phyloP scores from a whole-genome alignment of 2,113 vertebrate genomes.

The Arizona elegans region DNA sequence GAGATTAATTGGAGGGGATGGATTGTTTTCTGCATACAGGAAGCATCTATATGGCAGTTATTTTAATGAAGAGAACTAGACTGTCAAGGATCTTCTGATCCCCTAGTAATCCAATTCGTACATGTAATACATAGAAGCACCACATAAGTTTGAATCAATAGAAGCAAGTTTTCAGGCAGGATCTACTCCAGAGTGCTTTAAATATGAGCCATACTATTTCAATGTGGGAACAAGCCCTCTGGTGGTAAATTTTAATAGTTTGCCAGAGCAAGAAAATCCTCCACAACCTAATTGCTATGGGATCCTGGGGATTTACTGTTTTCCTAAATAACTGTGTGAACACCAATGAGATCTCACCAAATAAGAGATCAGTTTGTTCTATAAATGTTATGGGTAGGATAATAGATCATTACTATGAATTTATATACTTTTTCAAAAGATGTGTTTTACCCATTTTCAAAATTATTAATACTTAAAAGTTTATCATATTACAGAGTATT shows the following conservation, averaged over 20 bases:
- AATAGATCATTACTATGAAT: background rate
- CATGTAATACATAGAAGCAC: background rate
- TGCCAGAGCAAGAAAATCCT: background rate
- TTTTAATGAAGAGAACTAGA: background rate
- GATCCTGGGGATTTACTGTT: too few relatives aligned
- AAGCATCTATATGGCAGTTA: background rate
- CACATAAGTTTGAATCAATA: background rate
- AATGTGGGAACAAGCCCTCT: background rate
- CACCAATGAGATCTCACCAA: background rate
- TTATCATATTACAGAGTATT: background rate
- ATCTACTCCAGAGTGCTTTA: background rate
- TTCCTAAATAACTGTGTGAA: background rate
- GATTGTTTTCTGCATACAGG: background rate
- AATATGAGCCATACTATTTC: background rate
- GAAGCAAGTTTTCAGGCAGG: background rate
- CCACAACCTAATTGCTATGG: too few relatives aligned
- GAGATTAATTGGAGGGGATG: background rate
- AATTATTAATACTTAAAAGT: background rate
- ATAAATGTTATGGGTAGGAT: background rate
- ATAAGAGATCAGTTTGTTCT: background rate
- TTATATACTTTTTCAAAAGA: background rate
- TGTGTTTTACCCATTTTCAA: background rate
- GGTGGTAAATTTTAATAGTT: background rate
- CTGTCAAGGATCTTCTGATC: background rate
- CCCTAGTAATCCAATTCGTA: background rate